Evolutionary conservation across 2,797 vertebrate genomes (phyloP), one percentile per base, ranked within the genome.

Genomic region (Rhodeus uyekii): DNA sequence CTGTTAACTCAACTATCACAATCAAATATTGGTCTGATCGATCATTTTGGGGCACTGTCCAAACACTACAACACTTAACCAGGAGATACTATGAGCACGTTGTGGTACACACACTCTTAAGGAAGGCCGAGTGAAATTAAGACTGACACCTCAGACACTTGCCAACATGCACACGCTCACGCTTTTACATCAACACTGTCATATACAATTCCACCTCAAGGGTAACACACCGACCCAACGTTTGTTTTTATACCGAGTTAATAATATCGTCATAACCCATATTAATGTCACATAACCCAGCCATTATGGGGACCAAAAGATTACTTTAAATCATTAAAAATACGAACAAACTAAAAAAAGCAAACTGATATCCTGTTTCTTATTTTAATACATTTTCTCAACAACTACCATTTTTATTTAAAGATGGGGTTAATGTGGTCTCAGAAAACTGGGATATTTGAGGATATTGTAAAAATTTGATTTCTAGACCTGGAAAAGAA

Each of bases 141-240:
- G 44, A 36, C 61, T 79, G 44, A 67, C 78, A 81, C 29, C 39
- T 67, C 73, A 77, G 65, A 83, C n/a, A 61, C 39, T 71, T 76
- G 63, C 67, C 44, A 24, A 81, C 53, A 77, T 60, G 34, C 32
- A 18, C 58, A 74, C 2, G 3, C 32, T 68, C 77, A 78, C 48
- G 81, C 36, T 10, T 34, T 71, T 42, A 72, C 53, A 71, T 36
- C 75, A 53, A 79, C 63, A 76, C 27, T 64, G 60, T 16, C 50
- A 68, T 53, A 72, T 3, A 63, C 65, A 39, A 53, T 53, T 42
- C 29, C 7, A 69, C 29, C 38, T 71, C 27, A 58, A 34, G 27
- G 29, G 58, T 46, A 42, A 39, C 24, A 22, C 38, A 60, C 60
- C 48, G 42, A 36, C 12, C 3, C 29, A 76, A 24, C 0, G 9